phyloP scores from a whole-genome alignment of 2,888 invertebrate species.

The Yponomeuta sedellus region DNA sequence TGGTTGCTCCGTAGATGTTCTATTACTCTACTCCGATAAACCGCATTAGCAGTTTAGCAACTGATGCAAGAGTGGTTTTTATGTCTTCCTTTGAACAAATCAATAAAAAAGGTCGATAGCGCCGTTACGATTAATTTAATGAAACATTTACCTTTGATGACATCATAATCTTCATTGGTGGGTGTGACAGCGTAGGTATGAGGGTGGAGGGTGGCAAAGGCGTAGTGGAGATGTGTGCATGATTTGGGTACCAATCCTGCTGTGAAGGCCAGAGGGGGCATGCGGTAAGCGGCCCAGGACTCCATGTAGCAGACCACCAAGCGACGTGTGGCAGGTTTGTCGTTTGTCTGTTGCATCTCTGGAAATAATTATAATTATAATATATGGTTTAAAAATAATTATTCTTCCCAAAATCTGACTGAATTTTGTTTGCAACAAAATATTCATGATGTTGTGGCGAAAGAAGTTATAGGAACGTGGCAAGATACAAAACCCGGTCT shows the following conservation, averaged over 20 bases:
- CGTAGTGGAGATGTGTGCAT: constrained; percentile 86
- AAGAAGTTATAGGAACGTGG: not conserved
- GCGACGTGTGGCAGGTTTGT: constrained; percentile 39
- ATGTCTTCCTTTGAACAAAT: too few species aligned
- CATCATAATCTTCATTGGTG: constrained; percentile 82
- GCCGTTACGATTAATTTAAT: too few species aligned
- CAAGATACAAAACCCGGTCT: not conserved
- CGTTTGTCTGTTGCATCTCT: constrained; percentile 62
- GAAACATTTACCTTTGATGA: constrained; percentile 78
- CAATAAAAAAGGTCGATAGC: too few species aligned
- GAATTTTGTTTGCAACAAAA: too few species aligned
- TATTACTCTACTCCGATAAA: too few species aligned
- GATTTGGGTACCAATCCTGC: constrained; percentile 79
- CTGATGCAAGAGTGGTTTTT: too few species aligned
- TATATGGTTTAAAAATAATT: too few species aligned
- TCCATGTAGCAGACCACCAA: constrained; percentile 82
- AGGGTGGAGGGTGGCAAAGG: constrained; percentile 82
- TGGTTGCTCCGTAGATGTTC: too few species aligned
- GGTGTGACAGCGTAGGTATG: constrained; percentile 78
- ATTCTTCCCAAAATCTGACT: too few species aligned
- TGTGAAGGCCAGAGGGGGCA: constrained; percentile 80
- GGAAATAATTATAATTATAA: constrained; percentile 15
- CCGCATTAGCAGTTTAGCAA: too few species aligned
- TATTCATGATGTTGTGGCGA: constrained; percentile 8
- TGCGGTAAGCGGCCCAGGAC: constrained; percentile 80